Evolutionary conservation across 2,888 invertebrate species (phyloP).

Genomic region (Ectemnius cavifrons): DNA sequence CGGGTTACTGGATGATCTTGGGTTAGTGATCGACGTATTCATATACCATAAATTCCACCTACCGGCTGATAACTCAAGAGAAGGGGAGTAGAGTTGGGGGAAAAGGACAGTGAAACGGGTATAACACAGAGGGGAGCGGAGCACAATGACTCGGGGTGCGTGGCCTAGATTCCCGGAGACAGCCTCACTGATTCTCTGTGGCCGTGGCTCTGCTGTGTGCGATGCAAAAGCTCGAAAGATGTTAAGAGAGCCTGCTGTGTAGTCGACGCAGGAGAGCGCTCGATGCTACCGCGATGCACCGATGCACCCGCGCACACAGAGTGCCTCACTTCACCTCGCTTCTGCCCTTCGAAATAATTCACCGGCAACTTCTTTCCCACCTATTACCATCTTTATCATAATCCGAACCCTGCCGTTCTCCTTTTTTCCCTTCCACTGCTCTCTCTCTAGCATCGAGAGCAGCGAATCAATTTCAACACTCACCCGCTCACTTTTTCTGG

Average conservation of each 20-base stretch:
- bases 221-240: too few species aligned
- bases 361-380: neutral
- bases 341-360: slow-evolving; percentile 6
- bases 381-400: neutral
- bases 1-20: too few species aligned
- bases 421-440: too few species aligned
- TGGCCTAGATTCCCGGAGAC: slow-evolving; percentile 26
- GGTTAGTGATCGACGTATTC: too few species aligned
- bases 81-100: neutral
- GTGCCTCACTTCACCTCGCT: neutral
- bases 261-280: too few species aligned
- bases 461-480: too few species aligned
- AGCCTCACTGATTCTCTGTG: too few species aligned
- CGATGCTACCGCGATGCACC: neutral
- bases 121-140: slow-evolving; percentile 1
- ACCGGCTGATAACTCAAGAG: neutral
- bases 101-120: neutral
- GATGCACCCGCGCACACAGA: neutral
- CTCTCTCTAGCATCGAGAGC: too few species aligned
- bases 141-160: slow-evolving; percentile 30
- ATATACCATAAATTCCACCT: too few species aligned
- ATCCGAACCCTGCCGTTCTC: too few species aligned
- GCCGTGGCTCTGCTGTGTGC: neutral
- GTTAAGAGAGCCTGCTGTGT: neutral
- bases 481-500: too few species aligned